Evolutionary conservation across 2,797 vertebrate genomes (phyloP), one percentile per base, ranked within the genome.

Genomic region (Halcyon smyrnensis): DNA sequence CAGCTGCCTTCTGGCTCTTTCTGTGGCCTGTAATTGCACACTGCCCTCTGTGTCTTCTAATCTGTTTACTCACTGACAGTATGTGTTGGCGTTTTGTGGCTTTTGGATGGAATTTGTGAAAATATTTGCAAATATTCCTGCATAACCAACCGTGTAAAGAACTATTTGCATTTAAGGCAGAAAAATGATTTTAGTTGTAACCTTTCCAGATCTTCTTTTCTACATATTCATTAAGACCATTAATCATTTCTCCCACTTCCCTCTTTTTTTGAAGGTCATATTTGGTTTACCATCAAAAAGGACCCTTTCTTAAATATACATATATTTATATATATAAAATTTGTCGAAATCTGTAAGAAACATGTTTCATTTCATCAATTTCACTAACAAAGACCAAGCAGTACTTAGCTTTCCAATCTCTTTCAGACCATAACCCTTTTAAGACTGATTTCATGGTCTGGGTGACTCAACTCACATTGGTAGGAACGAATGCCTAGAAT

Each of bases 111-210:
- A 75, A 71, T 76, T 76, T 92, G 56, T 82, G 73, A 95, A 97
- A 97, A 96, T 94, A 96, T 95, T 96, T 96, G 84, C 90, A 96
- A 94, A 84, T 96, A 93, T 94, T 92, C 59, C 71, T 85, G 34
- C 75, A 84, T 91, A 95, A 80, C 69, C 45, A 90, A 82, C 53
- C 57, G 11, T 74, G 89, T 64, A 36, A 84, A 56, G 41, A 96
- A 82, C 25, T 89, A 62, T 94, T 95, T 92, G 78, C 89, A 91
- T 95, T 94, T 94, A 64, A 88, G 64, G 63, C 74, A 93, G 90
- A 95, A 90, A 95, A 93, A 96, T 75, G 0, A 84, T 97, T 95
- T 93, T 80, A 87, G 81, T 90, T 91, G 89, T 91, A 97, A 96
- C 77, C 65, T 97, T 95, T 95, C 74, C 87, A 94, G 79, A 18